Evolutionary conservation across 2,113 vertebrate species (phyloP).

Genomic region (Hemichromis elongatus): DNA sequence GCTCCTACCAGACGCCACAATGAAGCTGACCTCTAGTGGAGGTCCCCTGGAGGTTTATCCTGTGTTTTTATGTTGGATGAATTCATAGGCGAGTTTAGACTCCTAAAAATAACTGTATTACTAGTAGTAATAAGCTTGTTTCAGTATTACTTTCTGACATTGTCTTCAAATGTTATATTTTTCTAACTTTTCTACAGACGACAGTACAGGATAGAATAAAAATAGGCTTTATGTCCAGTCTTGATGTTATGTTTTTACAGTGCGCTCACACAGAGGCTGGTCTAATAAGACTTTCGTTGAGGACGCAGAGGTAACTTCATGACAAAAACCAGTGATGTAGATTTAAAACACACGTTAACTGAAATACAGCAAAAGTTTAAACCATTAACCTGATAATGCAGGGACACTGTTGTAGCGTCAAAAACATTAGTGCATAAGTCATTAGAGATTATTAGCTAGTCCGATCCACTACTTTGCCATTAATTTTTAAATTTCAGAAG

Average conservation of each 20-base stretch:
- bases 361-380: neutral
- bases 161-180: neutral
- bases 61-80: neutral
- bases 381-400: neutral
- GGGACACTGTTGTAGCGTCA: neutral
- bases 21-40: neutral
- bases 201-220: neutral
- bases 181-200: neutral
- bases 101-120: neutral
- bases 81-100: neutral
- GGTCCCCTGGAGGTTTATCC: neutral
- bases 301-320: neutral
- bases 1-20: neutral
- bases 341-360: neutral
- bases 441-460: rapidly evolving
- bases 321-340: neutral
- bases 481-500: neutral
- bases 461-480: rapidly evolving
- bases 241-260: neutral
- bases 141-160: neutral
- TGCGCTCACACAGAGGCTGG: neutral
- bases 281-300: neutral
- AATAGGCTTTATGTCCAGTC: neutral
- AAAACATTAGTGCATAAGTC: neutral
- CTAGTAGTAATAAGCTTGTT: neutral